Evolutionary conservation across 2,113 vertebrate genomes (phyloP), one percentile per base, ranked within the genome.

Genomic region (Sakesphorus luctuosus): DNA sequence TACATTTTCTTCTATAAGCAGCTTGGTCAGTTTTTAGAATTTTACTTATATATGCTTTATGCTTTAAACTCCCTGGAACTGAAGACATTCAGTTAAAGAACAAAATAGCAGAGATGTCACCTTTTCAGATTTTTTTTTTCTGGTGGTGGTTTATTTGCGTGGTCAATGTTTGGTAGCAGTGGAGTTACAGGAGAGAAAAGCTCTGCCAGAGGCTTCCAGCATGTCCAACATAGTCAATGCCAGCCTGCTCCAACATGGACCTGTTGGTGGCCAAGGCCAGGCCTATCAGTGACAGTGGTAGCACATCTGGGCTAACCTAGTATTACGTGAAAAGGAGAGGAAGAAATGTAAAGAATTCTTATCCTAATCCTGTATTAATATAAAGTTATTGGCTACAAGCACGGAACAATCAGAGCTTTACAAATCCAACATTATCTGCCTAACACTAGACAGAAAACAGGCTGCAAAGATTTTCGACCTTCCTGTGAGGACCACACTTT

Each of bases 301-400:
- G 26, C 9, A 9, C 11, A 16, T 50, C 35, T 50, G 19, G 17
- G 11, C n/a, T 3, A 23, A 35, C 3, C 0, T 5, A 3, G 23
- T 36, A 43, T 43, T 14, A 43, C 14, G 14, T 43, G 40, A 43
- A 14, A 43, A 43, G 40, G 13, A 43, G 40, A 43, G 40, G 40
- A 43, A 43, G 5, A 43, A 43, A 43, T 43, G 40, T 6, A 43
- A 43, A 43, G 13, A 43, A 13, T 43, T 43, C 40, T 43, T 43
- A 43, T 43, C 40, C 40, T 14, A 43, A 15, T 43, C 40, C 40
- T 43, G 40, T 43, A 43, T 43, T 13, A 43, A 43, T 43, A 43
- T 43, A 43, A 43, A 43, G 40, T 43, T 43, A 43, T 15, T 43
- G 40, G 40, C 40, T 43, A 15, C 40, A 43, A 43, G 40, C 40